Base-by-base conservation (phyloP, 2,888 invertebrate species). In the Drosophila vallismaia region DNA sequence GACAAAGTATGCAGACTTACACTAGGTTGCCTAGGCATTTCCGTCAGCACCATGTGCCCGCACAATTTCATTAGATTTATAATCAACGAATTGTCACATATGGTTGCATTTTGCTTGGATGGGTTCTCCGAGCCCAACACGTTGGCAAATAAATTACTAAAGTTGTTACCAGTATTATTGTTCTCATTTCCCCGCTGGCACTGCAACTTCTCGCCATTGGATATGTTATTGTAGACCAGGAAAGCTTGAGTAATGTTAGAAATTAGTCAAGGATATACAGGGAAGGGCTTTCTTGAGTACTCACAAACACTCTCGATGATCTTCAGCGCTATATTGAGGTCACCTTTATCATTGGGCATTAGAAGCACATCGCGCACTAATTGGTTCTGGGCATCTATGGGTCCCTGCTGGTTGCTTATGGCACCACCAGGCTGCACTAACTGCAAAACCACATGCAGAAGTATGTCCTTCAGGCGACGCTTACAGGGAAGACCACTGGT, bases 121-220 rank as follows among this genome's bases (percentile, higher is more conserved):
- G 92, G 92, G 10, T 93, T 92, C 79, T 94, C 94, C 0, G 94
- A 93, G 0, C 95, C 94, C 51, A 95, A 92, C 7, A 95, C 94
- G 66, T 94, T 95, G 2, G 96, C 95, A 91, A 96, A 95, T 75
- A 96, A 92, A 63, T 96, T 96, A 79, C 95, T 95, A 74, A 95
- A 94, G 56, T 94, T 93, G 74, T 94, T 94, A 59, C 93, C 92
- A 66, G 93, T 92, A 74, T 90, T 92, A n/a, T 66, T 79, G 62
- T 91, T 91, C 14, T 92, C 91, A 77, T 93, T 84, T 12, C 76
- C 76, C 40, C 93, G 93, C 57, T 93, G 92, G 74, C 94, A 93
- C 78, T 93, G 93, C 45, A 93, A 91, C 78, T 93, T 92, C 68
- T 94, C 94, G 1, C 92, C 91, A 76, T 93, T 93, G 36, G 93